A percentile compares a stretch with the other conserved stretches of the same genome.
phyloP scores from a whole-genome alignment of 1,140 invertebrate genomes.

The Daktulosphaira vitifoliae region DNA sequence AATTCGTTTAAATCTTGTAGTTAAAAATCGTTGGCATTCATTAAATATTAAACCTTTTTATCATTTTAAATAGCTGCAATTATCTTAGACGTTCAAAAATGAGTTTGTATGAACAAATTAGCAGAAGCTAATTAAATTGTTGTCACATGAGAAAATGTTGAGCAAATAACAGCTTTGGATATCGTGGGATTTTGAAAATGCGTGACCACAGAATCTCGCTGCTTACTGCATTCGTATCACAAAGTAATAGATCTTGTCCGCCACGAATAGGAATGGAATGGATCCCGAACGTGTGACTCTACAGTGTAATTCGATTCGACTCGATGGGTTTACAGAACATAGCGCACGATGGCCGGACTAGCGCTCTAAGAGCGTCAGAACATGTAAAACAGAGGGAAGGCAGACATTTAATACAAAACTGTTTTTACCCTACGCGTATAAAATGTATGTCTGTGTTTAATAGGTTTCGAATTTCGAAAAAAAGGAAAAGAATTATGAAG shows the following conservation, averaged over 20 bases:
- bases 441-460: conserved; percentile 1
- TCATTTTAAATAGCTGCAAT: too few relatives aligned
- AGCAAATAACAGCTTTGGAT: conserved; percentile 22
- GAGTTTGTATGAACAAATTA: too few relatives aligned
- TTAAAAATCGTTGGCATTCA: too few relatives aligned
- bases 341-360: conserved; percentile 22
- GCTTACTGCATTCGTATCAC: conserved; percentile 2
- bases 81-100: too few relatives aligned
- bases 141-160: not conserved
- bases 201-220: conserved; percentile 31
- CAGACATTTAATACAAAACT: conserved; percentile 28
- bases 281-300: conserved; percentile 28
- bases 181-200: conserved; percentile 32
- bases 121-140: too few relatives aligned
- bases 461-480: conserved; percentile 23
- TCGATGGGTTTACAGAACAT: conserved; percentile 22
- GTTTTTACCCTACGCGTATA: conserved; percentile 14
- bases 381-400: not conserved
- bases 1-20: too few relatives aligned
- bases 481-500: not conserved
- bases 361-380: not conserved
- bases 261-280: conserved; percentile 31
- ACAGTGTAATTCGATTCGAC: conserved; percentile 27
- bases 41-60: too few relatives aligned
- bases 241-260: conserved; percentile 29